Evolutionary conservation across 2,113 vertebrate genomes (phyloP).

Genomic region (Geococcyx californianus): DNA sequence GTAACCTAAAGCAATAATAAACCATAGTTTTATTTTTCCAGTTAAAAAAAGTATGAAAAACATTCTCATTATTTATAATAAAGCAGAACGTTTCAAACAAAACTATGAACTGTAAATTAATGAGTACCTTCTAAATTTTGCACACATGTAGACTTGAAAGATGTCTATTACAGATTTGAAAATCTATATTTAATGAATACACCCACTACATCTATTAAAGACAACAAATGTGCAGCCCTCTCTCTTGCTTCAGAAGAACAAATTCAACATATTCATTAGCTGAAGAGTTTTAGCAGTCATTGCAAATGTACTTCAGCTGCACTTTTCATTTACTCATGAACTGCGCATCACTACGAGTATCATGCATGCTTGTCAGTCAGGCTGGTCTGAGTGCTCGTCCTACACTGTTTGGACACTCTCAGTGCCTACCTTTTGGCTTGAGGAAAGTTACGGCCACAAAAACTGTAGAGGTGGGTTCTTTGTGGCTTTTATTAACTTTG

Average conservation of each 20-base stretch:
- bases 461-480: not conserved
- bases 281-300: not conserved
- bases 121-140: not conserved
- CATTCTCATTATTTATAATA: slow-evolving; percentile 2
- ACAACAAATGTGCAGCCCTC: slow-evolving; percentile 6
- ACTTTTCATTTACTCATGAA: not conserved
- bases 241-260: not conserved
- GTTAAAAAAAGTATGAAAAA: not conserved
- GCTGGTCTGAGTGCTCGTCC: not conserved
- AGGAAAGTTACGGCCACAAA: not conserved
- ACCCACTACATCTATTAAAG: not conserved
- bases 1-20: not conserved
- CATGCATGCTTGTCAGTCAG: not conserved
- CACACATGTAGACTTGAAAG: not conserved
- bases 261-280: not conserved
- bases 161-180: slow-evolving; percentile 5
- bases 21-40: not conserved
- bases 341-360: not conserved
- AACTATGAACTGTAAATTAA: not conserved
- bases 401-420: not conserved
- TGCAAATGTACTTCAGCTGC: not conserved
- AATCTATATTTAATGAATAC: slow-evolving; percentile 30
- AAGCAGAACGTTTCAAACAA: not conserved
- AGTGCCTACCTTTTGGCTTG: not conserved
- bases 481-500: not conserved